Base-by-base conservation (phyloP, 2,888 invertebrate species). In the Pristionchus maxplancki region DNA sequence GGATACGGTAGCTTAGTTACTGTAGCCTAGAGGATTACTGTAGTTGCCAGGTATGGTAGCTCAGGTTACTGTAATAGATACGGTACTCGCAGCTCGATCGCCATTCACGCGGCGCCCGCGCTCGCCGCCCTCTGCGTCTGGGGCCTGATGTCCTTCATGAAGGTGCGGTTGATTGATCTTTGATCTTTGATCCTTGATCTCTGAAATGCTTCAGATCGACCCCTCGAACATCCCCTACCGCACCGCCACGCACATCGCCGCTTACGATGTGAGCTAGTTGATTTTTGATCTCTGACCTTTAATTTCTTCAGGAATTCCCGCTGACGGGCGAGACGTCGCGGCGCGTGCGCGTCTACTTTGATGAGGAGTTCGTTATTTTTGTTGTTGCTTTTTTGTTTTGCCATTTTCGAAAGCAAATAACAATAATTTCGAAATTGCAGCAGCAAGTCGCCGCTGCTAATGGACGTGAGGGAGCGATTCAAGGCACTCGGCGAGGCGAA, bases 301-400 rank as follows among this genome's bases (percentile, higher is more conserved):
- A 13, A 64, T 37, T 37, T 71, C 20, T 71, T 28, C 78, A 78
- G 78, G 44, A 78, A 28, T 78, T 78, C n/a, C 78, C 78, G n/a
- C 78, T 78, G 4, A 44, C 6, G 8, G 78, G 78, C 44, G 44
- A 78, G 78, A 44, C 6, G 9, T 28, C 44, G 4, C 78, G 11
- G n/a, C 44, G 44, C 17, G 48, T 44, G 78, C 78, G 78, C 78
- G 44, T 78, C n/a, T 78, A 78, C 78, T 78, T 78, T 78, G 78
- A 78, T 13, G 78, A 78, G 13, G 44, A 44, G 78, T 78, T n/a
- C 48, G 78, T 44, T 78, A n/a, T 1, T 4, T 78, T 48, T 13
- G 2, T 13, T n/a, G 1, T n/a, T 44, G 11, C 40, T 37, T 40
- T 24, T 37, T 20, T 2, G 8, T 9, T 2, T 1, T 40, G 4